Base-by-base conservation (phyloP, 2,113 vertebrate genomes). In the Mustelus asterias region DNA sequence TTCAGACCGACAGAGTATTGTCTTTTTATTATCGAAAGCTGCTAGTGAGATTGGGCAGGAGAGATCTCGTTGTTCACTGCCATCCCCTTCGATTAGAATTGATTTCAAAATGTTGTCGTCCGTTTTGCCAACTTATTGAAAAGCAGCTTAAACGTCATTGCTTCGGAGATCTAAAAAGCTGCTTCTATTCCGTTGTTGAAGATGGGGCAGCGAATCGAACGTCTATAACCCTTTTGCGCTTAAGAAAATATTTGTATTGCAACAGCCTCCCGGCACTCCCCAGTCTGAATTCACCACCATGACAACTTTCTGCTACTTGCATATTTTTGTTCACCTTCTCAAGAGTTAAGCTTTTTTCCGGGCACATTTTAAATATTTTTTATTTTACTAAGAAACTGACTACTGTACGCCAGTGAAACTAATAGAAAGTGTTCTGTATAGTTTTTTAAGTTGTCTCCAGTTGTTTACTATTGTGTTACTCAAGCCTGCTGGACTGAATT, bases 21-120 rank as follows among this genome's bases (percentile, higher is more conserved):
- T 29, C 6, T 41, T 37, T 94, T 94, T 93, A 54, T 95, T 67
- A 70, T 72, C 18, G 44, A 95, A 95, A 95, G 94, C 26, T 95
- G 67, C 65, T 70, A 33, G 11, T 70, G 26, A 95, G 69, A 54
- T 95, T 72, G 67, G 37, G 26, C 94, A 95, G 76, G 41, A 54
- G 41, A 54, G 20, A 70, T 94, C 69, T 70, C 93, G 41, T 94
- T 70, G 24, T 94, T 94, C 69, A 44, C 4, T 70, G 44, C 41
- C 94, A 95, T 76, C 44, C 41, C 24, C 70, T 44, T 54, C 48
- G 29, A 95, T 72, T 95, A 95, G 76, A 95, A 70, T 24, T 48
- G 41, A 90, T 54, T 95, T 44, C 69, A 95, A 93, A 72, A 95
- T 72, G 44, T 29, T 29, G 48, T 95, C 22, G 72, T 54, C 41